Evolutionary conservation across 1,140 invertebrate species (phyloP), one percentile per base, ranked within the genome.

Genomic region (Drosophila sechellia): DNA sequence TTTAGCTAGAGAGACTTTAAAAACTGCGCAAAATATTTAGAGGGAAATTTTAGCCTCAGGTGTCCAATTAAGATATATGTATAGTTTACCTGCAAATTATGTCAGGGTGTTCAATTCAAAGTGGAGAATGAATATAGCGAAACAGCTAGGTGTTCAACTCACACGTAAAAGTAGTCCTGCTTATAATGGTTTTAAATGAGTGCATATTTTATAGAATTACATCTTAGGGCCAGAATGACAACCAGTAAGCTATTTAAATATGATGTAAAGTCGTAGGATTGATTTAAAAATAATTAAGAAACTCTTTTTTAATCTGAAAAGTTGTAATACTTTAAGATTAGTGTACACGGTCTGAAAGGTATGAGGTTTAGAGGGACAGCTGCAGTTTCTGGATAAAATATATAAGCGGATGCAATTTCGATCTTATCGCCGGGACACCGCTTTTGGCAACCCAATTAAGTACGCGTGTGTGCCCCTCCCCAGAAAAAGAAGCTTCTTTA

Each of bases 371-470:
- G 53, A 53, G 52, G 15, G 52, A 56, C 56, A 79, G 61, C 66
- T 71, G 74, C 56, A 71, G 17, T 69, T 37, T n/a, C 15, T 20
- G 17, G 8, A 35, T 40, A 45, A 46, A 15, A 73, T 73, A 59
- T 63, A 60, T 37, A 22, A 74, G 48, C 72, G 72, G 72, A 75
- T 81, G 73, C 74, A 77, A 73, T 73, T 73, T 53, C 39, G 56
- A 78, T 81, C 63, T 22, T 65, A 79, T 83, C 74, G 42, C 35
- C 3, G 11, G 54, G 3, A 5, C 55, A 59, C 37, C 59, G 53
- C 50, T 70, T 70, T 69, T 69, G 43, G 64, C 69, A 75, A 64
- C 59, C 74, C 79, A 84, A 83, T 83, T 84, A 83, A 70, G 25
- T 55, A 54, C 79, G 45, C 73, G 68, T 81, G 66, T 65, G 40